Conservation (phyloP, 2,888 invertebrate species). For the Phania funesta region DNA sequence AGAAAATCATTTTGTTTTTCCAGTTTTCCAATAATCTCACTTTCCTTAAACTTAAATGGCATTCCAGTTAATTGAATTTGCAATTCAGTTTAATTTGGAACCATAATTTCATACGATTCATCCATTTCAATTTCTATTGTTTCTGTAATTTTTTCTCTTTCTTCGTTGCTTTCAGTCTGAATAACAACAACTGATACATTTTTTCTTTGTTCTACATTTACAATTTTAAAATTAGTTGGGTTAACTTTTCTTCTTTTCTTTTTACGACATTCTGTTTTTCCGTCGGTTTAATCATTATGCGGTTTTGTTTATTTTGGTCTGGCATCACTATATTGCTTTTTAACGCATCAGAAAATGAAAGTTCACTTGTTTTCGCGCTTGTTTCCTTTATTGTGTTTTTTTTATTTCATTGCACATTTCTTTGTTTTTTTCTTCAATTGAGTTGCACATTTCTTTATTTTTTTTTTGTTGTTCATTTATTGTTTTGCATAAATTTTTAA, state of each 20-base stretch:
- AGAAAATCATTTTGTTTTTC: neutral
- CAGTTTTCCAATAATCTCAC: neutral
- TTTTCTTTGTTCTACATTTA: constrained; percentile 2
- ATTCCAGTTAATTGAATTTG: neutral
- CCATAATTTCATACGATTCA: neutral
- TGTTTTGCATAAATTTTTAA: neutral
- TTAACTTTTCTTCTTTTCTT: neutral
- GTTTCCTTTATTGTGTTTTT: neutral
- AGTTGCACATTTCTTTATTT: constrained; percentile 1
- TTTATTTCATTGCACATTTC: neutral
- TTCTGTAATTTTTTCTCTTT: constrained; percentile 15
- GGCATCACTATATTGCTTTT: neutral
- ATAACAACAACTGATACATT: neutral
- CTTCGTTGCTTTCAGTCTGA: neutral
- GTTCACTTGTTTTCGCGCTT: neutral
- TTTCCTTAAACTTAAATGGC: neutral
- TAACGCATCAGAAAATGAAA: neutral
- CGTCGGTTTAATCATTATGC: neutral
- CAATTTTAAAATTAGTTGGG: neutral
- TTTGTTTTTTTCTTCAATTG: neutral
- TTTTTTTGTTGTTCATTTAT: neutral
- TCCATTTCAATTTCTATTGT: neutral
- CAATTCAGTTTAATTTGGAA: neutral
- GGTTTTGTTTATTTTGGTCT: neutral
- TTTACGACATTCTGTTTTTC: neutral